phyloP scores from a whole-genome alignment of 35 echinoderm and acorn worm species.

The Acanthaster planci region DNA sequence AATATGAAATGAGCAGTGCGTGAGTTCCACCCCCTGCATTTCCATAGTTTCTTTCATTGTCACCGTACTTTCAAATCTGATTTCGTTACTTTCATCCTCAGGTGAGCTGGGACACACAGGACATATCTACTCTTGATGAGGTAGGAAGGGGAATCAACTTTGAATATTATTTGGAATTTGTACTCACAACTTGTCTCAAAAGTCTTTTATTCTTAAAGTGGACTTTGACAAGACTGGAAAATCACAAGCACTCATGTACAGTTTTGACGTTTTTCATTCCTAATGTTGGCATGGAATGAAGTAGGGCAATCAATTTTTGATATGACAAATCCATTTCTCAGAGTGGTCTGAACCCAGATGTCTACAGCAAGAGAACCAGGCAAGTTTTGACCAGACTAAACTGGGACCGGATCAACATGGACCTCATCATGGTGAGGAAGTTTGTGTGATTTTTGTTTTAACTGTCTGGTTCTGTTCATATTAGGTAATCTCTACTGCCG shows the following conservation, averaged over 20 bases:
- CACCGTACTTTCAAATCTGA: neutral
- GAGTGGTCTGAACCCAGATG: conserved; percentile 58
- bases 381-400: conserved; percentile 75
- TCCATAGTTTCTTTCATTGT: no score
- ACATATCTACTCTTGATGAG: conserved; percentile 46
- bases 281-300: no score
- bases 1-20: no score
- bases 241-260: no score
- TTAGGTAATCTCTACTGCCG: no score
- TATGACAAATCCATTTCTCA: neutral
- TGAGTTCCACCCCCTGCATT: no score
- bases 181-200: no score
- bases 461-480: neutral
- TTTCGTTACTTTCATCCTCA: neutral
- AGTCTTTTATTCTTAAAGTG: no score
- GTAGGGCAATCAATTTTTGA: no score
- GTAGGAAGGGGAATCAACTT: neutral
- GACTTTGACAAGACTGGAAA: no score
- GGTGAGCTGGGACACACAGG: conserved; percentile 50
- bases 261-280: no score
- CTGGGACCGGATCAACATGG: conserved; percentile 83
- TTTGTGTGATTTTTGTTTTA: neutral
- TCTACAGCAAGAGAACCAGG: conserved; percentile 68
- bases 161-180: neutral
- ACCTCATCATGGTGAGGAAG: conserved; percentile 85